Evolutionary conservation across 2,888 invertebrate species (phyloP).

Genomic region (Clusia tigrina): DNA sequence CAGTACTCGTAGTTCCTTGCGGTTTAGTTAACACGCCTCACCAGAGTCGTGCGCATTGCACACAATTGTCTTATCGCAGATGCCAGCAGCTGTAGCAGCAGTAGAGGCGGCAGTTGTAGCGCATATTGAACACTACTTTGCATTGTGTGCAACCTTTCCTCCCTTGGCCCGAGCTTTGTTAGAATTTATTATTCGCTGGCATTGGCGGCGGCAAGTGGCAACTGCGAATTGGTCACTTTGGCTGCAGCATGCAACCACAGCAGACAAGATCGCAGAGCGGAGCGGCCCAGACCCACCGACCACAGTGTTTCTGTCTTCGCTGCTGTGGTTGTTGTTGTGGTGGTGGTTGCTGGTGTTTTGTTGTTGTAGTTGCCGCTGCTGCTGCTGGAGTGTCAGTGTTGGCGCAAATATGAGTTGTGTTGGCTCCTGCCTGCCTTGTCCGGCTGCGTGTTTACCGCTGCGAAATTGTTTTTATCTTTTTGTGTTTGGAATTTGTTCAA

Average conservation of each 20-base stretch:
- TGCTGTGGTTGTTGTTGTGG: too few relatives aligned
- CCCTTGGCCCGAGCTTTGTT: not conserved
- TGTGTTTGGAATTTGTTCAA: constrained; percentile 39
- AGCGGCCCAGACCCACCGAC: too few relatives aligned
- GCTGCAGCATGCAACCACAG: not conserved
- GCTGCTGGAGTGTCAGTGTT: too few relatives aligned
- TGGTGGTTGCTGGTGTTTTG: not conserved
- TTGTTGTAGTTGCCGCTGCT: not conserved
- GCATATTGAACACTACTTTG: not conserved
- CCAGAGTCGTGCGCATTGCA: constrained; percentile 1
- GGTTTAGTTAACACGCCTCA: not conserved
- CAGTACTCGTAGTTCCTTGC: too few relatives aligned
- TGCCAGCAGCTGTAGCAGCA: not conserved
- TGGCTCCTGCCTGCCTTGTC: not conserved
- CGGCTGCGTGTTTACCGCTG: not conserved
- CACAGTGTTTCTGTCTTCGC: too few relatives aligned
- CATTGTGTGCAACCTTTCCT: not conserved
- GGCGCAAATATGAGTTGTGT: constrained; percentile 1
- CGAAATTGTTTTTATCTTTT: constrained; percentile 37
- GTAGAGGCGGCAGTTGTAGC: not conserved
- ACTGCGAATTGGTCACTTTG: not conserved
- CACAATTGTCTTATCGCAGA: not conserved
- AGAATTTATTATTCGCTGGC: not conserved
- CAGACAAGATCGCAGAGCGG: too few relatives aligned
- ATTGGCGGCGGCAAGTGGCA: not conserved